These are phyloP conservation scores for Epirrita christyi DNA, from an alignment of 2,888 invertebrate species.

Conservation along the genomic window DNA sequence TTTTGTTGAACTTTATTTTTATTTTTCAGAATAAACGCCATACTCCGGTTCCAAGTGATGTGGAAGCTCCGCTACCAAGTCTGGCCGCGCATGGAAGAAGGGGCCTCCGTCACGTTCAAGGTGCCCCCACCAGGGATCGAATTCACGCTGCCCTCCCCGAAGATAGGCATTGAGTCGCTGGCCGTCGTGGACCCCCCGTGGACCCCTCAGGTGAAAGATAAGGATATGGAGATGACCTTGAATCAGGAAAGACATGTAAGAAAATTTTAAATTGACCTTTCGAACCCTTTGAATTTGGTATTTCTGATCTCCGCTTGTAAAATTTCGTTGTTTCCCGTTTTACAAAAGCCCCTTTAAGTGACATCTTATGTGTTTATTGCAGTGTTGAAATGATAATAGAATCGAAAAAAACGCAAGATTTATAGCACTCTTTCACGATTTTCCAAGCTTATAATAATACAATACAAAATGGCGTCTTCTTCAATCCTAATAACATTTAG, in stretches of 20 bases:
- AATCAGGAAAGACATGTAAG: conserved; percentile 98
- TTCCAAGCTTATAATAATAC: not conserved
- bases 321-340: conserved; percentile 24
- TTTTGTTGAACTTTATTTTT: conserved; percentile 4
- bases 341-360: conserved; percentile 13
- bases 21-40: conserved; percentile 74
- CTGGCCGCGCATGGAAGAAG: conserved; percentile 99
- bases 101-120: conserved; percentile 97
- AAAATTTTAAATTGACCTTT: conserved; percentile 26
- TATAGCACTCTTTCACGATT: not conserved
- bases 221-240: conserved; percentile 99
- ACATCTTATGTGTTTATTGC: not conserved
- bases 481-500: conserved; percentile 4
- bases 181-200: conserved; percentile 99
- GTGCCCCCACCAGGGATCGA: conserved; percentile 99
- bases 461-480: not conserved
- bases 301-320: conserved; percentile 23
- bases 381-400: not conserved
- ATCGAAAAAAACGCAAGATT: not conserved
- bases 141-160: conserved; percentile 99
- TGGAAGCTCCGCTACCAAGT: conserved; percentile 99
- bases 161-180: conserved; percentile 97
- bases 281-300: conserved; percentile 28
- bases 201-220: conserved; percentile 99
- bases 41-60: conserved; percentile 92